phyloP scores from a whole-genome alignment of 30 jellyfish, hydroid and myxozoan genomes.

The Aurelia sp. region DNA sequence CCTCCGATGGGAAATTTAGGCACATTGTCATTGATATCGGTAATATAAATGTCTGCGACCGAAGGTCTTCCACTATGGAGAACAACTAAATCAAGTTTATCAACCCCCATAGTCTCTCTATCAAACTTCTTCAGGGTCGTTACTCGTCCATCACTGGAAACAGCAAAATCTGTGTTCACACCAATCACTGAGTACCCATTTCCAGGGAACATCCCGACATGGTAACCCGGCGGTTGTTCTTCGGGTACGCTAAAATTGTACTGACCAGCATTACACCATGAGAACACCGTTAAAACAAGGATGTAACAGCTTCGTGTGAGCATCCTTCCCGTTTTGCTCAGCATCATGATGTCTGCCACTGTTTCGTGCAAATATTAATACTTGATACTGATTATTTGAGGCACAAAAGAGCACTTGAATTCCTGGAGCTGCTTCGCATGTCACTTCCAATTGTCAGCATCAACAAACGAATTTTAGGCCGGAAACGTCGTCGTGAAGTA shows the following conservation, averaged over 20 bases:
- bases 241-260: constrained; percentile 70
- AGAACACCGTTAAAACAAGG: neutral
- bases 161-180: neutral
- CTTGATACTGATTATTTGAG: neutral
- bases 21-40: constrained; percentile 77
- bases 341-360: constrained; percentile 25
- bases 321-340: neutral
- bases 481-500: constrained; percentile 3
- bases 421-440: constrained; percentile 8
- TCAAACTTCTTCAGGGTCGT: constrained; percentile 23
- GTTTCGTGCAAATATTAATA: neutral
- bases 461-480: constrained; percentile 32
- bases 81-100: neutral
- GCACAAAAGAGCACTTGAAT: constrained; percentile 19
- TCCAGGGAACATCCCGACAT: constrained; percentile 49
- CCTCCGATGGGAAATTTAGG: constrained; percentile 59
- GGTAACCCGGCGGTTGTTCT: constrained; percentile 73
- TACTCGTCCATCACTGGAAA: constrained; percentile 40
- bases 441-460: neutral
- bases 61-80: too few species aligned
- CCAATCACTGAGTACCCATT: constrained; percentile 5
- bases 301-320: neutral
- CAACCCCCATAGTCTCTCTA: constrained; percentile 2
- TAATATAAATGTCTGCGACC: constrained; percentile 27
- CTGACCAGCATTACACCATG: constrained; percentile 11